Evolutionary conservation across 2,888 invertebrate genomes (phyloP), one percentile per base, ranked within the genome.

Genomic region (Rhingia campestris): DNA sequence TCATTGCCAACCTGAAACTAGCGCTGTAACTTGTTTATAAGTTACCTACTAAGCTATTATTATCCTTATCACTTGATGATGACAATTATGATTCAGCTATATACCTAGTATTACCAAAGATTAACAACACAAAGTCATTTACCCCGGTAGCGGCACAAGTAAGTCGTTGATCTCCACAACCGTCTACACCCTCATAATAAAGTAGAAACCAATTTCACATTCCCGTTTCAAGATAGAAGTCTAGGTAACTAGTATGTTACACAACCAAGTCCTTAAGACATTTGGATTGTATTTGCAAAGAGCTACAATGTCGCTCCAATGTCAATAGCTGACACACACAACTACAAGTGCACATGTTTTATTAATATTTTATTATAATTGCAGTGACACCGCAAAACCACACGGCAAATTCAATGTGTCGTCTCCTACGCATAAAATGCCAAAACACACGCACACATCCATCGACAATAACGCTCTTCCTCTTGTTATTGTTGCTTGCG

Each of bases 51-150:
- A 22, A 22, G 22, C 22, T 54, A 70, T 39, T 41, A 39, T 9
- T 12, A 30, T 39, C 58, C 70, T 75, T 81, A 81, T 81, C 81
- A 66, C 49, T 72, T 7, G 37, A 64, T 56, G 41, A 30, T 12
- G 53, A 2, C 22, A 22, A 2, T 22, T 22, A 47, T 81, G 81
- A 81, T 53, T 70, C 72, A 81, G 70, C 72, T 47, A 49, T 10
- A 75, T 76, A 76, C 70, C 76, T 72, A 72, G 72, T 76, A 81
- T 72, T 76, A 41, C 70, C 64, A 32, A 72, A 76, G 76, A 81
- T 81, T 76, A 81, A 76, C 81, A 81, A 53, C 12, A 7, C 39
- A 41, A 58, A 76, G 81, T 81, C 81, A 76, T 81, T 81, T 76
- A 81, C 81, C 81, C 72, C 64, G 32, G 22, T 22, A 22, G 22